phyloP scores from a whole-genome alignment of 2,888 invertebrate species.

The Lochmaea capreae region DNA sequence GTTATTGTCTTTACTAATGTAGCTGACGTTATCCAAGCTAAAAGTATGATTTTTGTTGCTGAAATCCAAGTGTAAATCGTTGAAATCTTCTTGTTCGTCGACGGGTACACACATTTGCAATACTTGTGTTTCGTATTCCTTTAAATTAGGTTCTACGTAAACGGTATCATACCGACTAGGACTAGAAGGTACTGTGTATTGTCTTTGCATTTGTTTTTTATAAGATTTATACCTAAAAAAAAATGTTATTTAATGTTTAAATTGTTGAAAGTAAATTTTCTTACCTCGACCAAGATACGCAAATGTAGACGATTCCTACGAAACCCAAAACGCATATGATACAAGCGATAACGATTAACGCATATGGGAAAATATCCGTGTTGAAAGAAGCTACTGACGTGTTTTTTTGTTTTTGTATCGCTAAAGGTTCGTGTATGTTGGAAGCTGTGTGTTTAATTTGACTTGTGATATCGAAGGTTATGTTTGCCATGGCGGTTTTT shows the following conservation, averaged over 20 bases:
- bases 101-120: constrained; percentile 92
- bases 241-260: neutral
- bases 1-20: constrained; percentile 85
- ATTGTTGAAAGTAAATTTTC: constrained; percentile 44
- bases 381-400: constrained; percentile 64
- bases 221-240: constrained; percentile 83
- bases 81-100: constrained; percentile 82
- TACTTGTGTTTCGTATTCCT: constrained; percentile 95
- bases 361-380: constrained; percentile 85
- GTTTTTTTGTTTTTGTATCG: constrained; percentile 63
- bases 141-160: constrained; percentile 81
- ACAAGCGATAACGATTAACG: constrained; percentile 87
- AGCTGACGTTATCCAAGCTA: constrained; percentile 89
- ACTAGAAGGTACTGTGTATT: constrained; percentile 70
- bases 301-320: constrained; percentile 92
- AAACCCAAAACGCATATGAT: constrained; percentile 90
- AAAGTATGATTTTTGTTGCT: constrained; percentile 90
- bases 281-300: constrained; percentile 93
- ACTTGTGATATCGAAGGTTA: constrained; percentile 77
- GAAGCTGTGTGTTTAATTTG: constrained; percentile 77
- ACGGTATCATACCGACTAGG: constrained; percentile 78
- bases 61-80: constrained; percentile 86
- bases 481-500: constrained; percentile 73
- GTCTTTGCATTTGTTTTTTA: constrained; percentile 74
- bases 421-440: constrained; percentile 73